A percentile compares a stretch with the other conserved stretches of the same genome.
Conservation (phyloP, 2,797 vertebrate genomes). For the Eremophila alpestris region DNA sequence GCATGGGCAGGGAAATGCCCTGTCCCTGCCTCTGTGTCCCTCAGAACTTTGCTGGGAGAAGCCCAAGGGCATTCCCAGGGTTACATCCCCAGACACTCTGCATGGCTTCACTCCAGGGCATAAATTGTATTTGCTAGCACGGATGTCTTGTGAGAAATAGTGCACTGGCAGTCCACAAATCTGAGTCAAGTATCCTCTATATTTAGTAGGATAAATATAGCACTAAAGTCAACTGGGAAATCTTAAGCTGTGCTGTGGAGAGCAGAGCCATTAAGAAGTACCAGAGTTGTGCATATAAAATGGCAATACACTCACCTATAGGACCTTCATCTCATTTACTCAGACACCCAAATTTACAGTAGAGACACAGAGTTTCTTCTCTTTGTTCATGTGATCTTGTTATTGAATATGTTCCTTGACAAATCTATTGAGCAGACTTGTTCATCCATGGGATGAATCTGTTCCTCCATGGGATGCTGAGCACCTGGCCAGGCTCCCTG, state of each 20-base stretch:
- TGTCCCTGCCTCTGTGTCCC: rapidly evolving
- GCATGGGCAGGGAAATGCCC: neutral
- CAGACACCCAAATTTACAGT: neutral
- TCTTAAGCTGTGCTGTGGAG: neutral
- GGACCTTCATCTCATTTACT: neutral
- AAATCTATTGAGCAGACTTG: neutral
- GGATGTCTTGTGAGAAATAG: neutral
- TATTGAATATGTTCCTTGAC: neutral
- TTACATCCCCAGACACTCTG: neutral
- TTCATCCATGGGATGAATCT: no score
- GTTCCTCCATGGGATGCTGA: neutral
- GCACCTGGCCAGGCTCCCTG: neutral
- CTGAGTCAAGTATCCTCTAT: constrained; percentile 46
- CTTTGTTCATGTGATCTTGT: neutral
- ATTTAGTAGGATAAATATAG: constrained; percentile 49
- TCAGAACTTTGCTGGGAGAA: neutral
- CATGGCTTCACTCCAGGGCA: neutral
- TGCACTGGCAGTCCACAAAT: constrained; percentile 34
- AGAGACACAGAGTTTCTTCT: neutral
- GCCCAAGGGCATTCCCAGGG: neutral
- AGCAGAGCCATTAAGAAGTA: constrained; percentile 6
- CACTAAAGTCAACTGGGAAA: constrained; percentile 22
- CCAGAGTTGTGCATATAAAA: neutral
- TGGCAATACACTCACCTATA: neutral
- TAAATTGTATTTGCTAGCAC: neutral